phyloP scores from a whole-genome alignment of 1,140 invertebrate species.

The Neodiprion lecontei region DNA sequence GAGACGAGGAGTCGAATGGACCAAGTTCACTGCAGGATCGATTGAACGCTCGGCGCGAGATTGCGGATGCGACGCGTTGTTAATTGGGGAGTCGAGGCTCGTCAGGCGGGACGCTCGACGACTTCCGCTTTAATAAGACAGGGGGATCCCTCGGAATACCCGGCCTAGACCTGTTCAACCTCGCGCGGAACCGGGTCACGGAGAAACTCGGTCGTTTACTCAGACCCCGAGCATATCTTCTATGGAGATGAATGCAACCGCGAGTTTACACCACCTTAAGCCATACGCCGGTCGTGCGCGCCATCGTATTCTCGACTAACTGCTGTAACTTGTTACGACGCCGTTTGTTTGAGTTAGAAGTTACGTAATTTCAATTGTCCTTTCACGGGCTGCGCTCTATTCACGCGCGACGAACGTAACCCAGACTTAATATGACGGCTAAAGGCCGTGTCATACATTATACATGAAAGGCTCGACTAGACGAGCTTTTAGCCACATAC shows the following conservation, averaged over 20 bases:
- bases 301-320: constrained; percentile 18
- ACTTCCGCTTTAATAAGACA: constrained; percentile 1
- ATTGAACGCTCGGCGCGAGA: no score
- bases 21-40: no score
- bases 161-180: not conserved
- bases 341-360: constrained; percentile 50
- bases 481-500: constrained; percentile 37
- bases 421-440: constrained; percentile 44
- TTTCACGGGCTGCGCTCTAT: constrained; percentile 48
- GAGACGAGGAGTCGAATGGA: no score
- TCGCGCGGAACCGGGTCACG: not conserved
- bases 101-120: not conserved
- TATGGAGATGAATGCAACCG: constrained; percentile 16
- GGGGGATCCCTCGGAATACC: not conserved
- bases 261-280: constrained; percentile 11
- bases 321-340: constrained; percentile 51
- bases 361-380: constrained; percentile 52
- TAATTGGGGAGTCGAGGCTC: no score
- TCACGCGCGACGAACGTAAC: constrained; percentile 46
- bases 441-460: constrained; percentile 36
- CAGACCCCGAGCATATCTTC: constrained; percentile 2
- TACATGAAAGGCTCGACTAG: constrained; percentile 37
- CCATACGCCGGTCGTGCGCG: constrained; percentile 20
- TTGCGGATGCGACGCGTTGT: no score
- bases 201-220: constrained; percentile 1